Conservation (phyloP, 2,797 vertebrate genomes). For the Mormyrops boulengeri region DNA sequence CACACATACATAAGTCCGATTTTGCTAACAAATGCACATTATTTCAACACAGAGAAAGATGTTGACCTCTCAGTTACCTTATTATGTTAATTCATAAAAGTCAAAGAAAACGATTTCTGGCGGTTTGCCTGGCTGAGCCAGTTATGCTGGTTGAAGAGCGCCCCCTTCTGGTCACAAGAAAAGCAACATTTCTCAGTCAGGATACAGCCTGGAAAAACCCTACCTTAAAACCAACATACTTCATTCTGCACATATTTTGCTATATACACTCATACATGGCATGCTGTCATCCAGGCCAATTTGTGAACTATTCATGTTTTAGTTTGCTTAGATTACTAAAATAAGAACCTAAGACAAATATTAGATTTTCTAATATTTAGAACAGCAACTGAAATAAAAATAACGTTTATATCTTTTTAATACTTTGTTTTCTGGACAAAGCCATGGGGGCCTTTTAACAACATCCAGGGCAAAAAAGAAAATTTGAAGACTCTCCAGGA, state of each 20-base stretch:
- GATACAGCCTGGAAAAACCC: neutral
- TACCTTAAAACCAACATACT: neutral
- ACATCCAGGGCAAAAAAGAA: neutral
- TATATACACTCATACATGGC: neutral
- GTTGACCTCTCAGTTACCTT: neutral
- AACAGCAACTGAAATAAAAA: neutral
- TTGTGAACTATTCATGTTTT: neutral
- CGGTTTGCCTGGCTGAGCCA: neutral
- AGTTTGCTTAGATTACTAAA: neutral
- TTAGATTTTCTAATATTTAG: neutral
- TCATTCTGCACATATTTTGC: neutral
- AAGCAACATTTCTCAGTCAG: neutral
- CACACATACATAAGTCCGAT: neutral
- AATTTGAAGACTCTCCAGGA: neutral
- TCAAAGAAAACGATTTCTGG: slow-evolving; percentile 18
- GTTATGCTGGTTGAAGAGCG: slow-evolving; percentile 52
- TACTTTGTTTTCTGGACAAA: neutral
- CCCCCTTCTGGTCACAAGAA: slow-evolving; percentile 50
- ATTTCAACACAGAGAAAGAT: neutral
- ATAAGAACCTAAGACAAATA: neutral
- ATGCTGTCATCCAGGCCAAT: neutral
- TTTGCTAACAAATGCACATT: neutral
- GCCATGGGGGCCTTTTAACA: neutral
- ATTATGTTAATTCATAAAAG: neutral
- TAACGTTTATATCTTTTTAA: neutral